phyloP scores from a whole-genome alignment of 1,140 invertebrate genomes.

The Drosophila teissieri region DNA sequence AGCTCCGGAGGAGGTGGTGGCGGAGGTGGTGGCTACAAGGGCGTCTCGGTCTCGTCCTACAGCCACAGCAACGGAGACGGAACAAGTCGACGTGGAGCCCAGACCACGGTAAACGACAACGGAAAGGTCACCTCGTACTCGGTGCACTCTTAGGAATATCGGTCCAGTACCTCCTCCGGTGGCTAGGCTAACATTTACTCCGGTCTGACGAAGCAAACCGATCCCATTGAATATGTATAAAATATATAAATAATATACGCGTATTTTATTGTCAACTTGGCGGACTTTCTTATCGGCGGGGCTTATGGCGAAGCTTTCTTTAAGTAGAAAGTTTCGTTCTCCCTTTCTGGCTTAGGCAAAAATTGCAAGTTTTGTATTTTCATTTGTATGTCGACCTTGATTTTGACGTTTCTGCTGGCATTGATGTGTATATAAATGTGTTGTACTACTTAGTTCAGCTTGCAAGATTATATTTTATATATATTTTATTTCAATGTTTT shows the following conservation, averaged over 20 bases:
- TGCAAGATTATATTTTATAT: slow-evolving; percentile 22
- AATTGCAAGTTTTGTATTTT: slow-evolving; percentile 23
- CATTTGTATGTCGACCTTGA: slow-evolving; percentile 53
- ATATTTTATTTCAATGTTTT: slow-evolving; percentile 19
- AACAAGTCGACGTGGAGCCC: slow-evolving; percentile 86
- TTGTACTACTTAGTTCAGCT: slow-evolving; percentile 4
- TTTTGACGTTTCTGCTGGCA: slow-evolving; percentile 25
- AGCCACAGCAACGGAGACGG: slow-evolving; percentile 87
- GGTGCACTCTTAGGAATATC: slow-evolving; percentile 82
- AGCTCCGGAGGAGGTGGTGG: slow-evolving; percentile 75
- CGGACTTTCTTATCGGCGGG: slow-evolving; percentile 44
- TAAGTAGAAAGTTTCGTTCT: slow-evolving; percentile 61
- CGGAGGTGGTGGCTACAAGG: slow-evolving; percentile 85
- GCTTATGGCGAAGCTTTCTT: slow-evolving; percentile 42
- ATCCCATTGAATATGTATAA: slow-evolving; percentile 35
- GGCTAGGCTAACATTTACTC: slow-evolving; percentile 1
- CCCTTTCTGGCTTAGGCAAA: slow-evolving; percentile 16
- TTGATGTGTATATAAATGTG: slow-evolving; percentile 3
- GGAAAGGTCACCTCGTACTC: slow-evolving; percentile 88
- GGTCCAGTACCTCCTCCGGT: background rate
- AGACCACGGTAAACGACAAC: slow-evolving; percentile 90
- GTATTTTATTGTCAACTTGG: slow-evolving; percentile 31
- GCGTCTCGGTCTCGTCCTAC: slow-evolving; percentile 88
- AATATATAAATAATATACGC: slow-evolving; percentile 41
- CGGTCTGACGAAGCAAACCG: slow-evolving; percentile 1